Conservation (phyloP, 2,888 invertebrate species). For the Helobdella robusta region DNA sequence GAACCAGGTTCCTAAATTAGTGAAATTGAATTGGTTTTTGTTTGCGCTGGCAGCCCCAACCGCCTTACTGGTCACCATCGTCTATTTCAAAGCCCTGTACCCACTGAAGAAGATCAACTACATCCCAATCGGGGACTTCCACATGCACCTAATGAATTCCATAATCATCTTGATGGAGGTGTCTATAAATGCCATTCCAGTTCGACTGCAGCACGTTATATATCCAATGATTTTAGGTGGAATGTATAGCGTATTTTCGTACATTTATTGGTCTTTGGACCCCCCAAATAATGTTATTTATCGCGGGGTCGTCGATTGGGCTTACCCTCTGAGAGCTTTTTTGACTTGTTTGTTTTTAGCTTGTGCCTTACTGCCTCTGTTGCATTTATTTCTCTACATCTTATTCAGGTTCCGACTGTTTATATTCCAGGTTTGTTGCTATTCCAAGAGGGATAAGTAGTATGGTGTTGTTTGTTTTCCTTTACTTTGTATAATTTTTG, state of each 20-base stretch:
- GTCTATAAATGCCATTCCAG: neutral
- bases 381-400: too few relatives aligned
- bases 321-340: neutral
- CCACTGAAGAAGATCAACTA: constrained; percentile 19
- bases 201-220: neutral
- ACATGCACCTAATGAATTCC: constrained; percentile 19
- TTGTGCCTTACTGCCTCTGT: too few relatives aligned
- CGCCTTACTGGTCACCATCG: constrained; percentile 13
- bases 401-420: too few relatives aligned
- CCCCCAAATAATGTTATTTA: constrained; percentile 1
- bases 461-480: too few relatives aligned
- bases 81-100: constrained; percentile 13
- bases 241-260: constrained; percentile 5
- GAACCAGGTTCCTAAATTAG: neutral
- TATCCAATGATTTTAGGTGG: neutral
- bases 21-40: constrained; percentile 9
- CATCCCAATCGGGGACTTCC: constrained; percentile 9
- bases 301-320: constrained; percentile 14
- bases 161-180: constrained; percentile 9
- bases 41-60: neutral
- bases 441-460: too few relatives aligned
- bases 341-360: neutral
- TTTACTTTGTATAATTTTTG: too few relatives aligned
- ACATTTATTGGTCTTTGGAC: constrained; percentile 10
- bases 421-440: too few relatives aligned